Percentiles rank a stretch among this genome's conserved stretches.
phyloP scores from a whole-genome alignment of 2,797 vertebrate species.

The Neopelma chrysocephalum region DNA sequence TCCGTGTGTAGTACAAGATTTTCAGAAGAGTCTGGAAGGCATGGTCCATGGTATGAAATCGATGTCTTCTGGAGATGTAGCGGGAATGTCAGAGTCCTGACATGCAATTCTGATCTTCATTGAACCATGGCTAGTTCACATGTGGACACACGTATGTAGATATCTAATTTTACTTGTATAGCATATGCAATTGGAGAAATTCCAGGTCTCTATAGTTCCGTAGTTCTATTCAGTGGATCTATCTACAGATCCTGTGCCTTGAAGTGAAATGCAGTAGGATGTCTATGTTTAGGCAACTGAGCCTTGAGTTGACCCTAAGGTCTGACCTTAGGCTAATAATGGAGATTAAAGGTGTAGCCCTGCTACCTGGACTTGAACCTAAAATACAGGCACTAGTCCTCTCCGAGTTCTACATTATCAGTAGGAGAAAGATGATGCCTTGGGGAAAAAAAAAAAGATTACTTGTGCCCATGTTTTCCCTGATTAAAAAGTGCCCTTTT shows the following conservation, averaged over 20 bases:
- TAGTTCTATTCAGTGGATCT: neutral
- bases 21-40: neutral
- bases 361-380: neutral
- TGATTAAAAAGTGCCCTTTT: constrained; percentile 21
- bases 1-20: neutral
- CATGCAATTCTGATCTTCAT: neutral
- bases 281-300: neutral
- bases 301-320: neutral
- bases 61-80: neutral
- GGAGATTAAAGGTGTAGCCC: neutral
- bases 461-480: neutral
- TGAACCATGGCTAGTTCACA: neutral
- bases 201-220: neutral
- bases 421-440: neutral
- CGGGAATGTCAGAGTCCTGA: neutral
- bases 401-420: neutral
- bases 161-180: neutral
- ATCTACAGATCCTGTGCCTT: neutral
- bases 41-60: neutral
- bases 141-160: neutral
- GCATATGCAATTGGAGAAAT: neutral
- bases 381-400: neutral
- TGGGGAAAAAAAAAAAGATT: neutral
- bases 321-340: neutral
- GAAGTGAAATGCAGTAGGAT: neutral